These are phyloP conservation scores for Chydorus sphaericus DNA, from an alignment of 2,888 invertebrate genomes.

Conservation along the genomic window DNA sequence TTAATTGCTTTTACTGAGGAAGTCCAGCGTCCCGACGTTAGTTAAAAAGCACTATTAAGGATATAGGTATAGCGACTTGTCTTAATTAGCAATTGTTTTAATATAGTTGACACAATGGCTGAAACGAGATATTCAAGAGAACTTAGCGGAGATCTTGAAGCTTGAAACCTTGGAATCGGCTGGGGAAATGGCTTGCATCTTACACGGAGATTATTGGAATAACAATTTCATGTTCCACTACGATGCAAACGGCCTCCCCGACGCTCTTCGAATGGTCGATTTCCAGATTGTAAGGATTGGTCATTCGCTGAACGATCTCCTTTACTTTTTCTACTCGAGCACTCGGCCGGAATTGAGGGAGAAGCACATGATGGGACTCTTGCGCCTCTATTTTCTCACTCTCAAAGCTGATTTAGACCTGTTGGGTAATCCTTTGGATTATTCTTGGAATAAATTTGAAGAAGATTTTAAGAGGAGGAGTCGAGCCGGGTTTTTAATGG, in stretches of 20 bases:
- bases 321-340: slow-evolving; percentile 11
- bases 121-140: too few relatives aligned
- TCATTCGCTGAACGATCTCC: slow-evolving; percentile 2
- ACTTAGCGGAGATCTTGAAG: too few relatives aligned
- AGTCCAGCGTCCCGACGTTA: not conserved
- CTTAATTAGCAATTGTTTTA: too few relatives aligned
- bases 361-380: slow-evolving; percentile 6
- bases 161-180: not conserved
- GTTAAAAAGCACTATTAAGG: not conserved
- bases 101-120: not conserved
- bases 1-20: not conserved
- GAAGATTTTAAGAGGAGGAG: not conserved
- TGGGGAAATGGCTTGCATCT: slow-evolving; percentile 1
- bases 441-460: not conserved
- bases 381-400: not conserved
- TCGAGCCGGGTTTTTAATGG: not conserved
- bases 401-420: not conserved
- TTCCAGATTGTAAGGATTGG: slow-evolving; percentile 10
- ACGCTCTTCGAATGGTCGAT: too few relatives aligned
- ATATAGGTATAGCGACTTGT: too few relatives aligned
- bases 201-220: slow-evolving; percentile 15
- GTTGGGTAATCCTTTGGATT: not conserved
- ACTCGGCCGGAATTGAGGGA: slow-evolving; percentile 7
- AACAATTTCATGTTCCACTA: slow-evolving; percentile 15
- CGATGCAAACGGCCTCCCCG: too few relatives aligned